These are phyloP conservation scores for Microchrysa polita DNA, from an alignment of 2,888 invertebrate genomes.

Conservation along the genomic window DNA sequence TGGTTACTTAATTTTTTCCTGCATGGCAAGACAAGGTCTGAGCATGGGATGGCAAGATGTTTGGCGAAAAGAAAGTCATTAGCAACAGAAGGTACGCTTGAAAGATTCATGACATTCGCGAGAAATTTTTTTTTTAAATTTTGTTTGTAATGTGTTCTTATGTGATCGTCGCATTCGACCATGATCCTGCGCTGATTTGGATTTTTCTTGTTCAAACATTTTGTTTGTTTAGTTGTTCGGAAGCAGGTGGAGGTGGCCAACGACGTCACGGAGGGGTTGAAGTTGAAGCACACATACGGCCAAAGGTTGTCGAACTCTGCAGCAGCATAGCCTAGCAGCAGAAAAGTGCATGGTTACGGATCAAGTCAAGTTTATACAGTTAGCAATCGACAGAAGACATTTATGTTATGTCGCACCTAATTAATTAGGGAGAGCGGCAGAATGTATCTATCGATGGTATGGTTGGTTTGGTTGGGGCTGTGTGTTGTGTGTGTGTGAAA, in stretches of 20 bases:
- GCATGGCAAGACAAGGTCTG: background rate
- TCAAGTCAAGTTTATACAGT: slow-evolving; percentile 34
- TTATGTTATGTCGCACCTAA: slow-evolving; percentile 42
- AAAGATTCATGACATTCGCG: background rate
- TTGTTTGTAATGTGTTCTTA: too few species aligned
- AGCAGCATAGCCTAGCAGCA: too few species aligned
- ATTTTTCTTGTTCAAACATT: background rate
- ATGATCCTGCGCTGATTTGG: background rate
- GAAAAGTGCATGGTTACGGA: too few species aligned
- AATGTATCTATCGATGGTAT: slow-evolving; percentile 14
- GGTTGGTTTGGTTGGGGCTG: slow-evolving; percentile 2
- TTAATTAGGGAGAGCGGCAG: slow-evolving; percentile 33
- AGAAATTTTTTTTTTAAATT: too few species aligned
- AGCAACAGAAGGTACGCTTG: background rate
- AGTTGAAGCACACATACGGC: too few species aligned
- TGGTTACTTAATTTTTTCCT: background rate
- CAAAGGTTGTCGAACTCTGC: slow-evolving; percentile 32
- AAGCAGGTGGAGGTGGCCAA: too few species aligned
- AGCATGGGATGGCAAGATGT: too few species aligned
- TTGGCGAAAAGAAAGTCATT: too few species aligned
- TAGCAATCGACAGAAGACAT: slow-evolving; percentile 43
- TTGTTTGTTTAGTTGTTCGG: too few species aligned
- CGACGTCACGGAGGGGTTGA: too few species aligned
- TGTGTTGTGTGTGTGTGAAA: slow-evolving; percentile 10
- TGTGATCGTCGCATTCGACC: too few species aligned